phyloP scores from a whole-genome alignment of 92 coral and sea anemone species.

The Hydrozoanthus gracilis region DNA sequence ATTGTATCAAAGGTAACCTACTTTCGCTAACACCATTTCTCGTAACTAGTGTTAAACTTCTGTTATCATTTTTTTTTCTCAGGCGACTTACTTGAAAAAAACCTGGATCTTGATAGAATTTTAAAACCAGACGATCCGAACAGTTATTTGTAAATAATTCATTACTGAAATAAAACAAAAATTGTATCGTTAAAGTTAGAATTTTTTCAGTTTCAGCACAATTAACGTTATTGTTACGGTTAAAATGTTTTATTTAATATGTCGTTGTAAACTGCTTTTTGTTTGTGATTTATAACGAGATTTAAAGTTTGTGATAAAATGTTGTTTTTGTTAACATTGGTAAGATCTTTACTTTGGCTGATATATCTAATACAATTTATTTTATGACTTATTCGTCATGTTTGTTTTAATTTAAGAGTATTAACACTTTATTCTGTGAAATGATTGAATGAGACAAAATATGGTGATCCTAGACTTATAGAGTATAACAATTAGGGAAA shows the following conservation, averaged over 20 bases:
- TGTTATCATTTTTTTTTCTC: not conserved
- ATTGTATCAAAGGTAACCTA: not conserved
- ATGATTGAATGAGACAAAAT: not conserved
- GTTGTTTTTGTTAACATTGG: not conserved
- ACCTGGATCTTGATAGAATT: not conserved
- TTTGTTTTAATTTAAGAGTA: not conserved
- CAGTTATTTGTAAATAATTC: slow-evolving; percentile 34
- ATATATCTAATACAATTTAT: not conserved
- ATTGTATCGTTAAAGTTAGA: slow-evolving; percentile 2
- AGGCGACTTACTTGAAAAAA: not conserved
- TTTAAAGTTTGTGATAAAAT: not conserved
- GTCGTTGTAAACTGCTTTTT: not conserved
- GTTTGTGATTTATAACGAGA: not conserved
- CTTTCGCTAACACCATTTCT: not conserved
- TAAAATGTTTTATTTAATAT: not conserved
- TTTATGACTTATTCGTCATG: slow-evolving; percentile 8
- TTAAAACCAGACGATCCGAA: not conserved
- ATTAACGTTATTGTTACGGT: not conserved
- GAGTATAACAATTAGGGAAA: too few species aligned
- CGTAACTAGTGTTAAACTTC: not conserved
- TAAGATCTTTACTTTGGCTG: slow-evolving; percentile 6
- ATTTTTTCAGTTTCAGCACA: not conserved
- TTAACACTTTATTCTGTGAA: not conserved
- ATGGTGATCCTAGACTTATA: not conserved
- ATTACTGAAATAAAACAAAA: not conserved